Base-by-base conservation (phyloP, 2,888 invertebrate species). In the Leucoma salicis region DNA sequence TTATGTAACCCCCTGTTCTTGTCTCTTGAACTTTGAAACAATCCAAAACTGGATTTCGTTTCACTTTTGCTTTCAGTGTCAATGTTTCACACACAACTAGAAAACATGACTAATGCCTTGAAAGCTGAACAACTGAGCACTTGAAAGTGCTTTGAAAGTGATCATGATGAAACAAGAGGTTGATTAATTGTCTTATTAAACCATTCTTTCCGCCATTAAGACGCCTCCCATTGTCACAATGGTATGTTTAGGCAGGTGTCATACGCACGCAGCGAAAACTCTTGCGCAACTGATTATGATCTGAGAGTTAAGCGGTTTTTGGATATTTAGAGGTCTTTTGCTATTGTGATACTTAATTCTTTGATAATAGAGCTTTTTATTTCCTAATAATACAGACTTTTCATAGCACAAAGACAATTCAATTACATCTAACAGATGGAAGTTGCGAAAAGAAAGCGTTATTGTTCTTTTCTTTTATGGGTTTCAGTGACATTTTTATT, bases 161-260 rank as follows among this genome's bases (percentile, higher is more conserved):
- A 4, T 32, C 29, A 6, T 41, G 14, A 82, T 63, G 63, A 63
- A 58, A 40, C 49, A 50, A 71, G 64, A 64, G 66, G 58, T 53
- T 72, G 77, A 75, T 74, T 70, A 70, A 75, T 72, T 63, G 41
- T 37, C 60, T 66, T 71, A 74, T 76, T 72, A 74, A 66, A 57
- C 53, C 60, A 68, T 71, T 68, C 63, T 78, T 78, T 66, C 66
- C 66, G 59, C 52, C 28, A 35, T 44, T 35, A 39, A 32, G 35
- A 31, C 52, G 55, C 31, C 47, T 39, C 52, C 63, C 66, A 73
- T 65, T 66, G 64, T 63, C 44, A 66, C 63, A 68, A 65, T 62
- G 46, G 57, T 38, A 24, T 65, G 48, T 61, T 58, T 48, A 47
- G 54, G 32, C 33, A 47, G 57, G 58, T 68, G 64, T 61, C 65